A percentile compares a stretch with the other conserved stretches of the same genome.
phyloP scores from a whole-genome alignment of 2,797 vertebrate genomes.

The Ciconia nigra region DNA sequence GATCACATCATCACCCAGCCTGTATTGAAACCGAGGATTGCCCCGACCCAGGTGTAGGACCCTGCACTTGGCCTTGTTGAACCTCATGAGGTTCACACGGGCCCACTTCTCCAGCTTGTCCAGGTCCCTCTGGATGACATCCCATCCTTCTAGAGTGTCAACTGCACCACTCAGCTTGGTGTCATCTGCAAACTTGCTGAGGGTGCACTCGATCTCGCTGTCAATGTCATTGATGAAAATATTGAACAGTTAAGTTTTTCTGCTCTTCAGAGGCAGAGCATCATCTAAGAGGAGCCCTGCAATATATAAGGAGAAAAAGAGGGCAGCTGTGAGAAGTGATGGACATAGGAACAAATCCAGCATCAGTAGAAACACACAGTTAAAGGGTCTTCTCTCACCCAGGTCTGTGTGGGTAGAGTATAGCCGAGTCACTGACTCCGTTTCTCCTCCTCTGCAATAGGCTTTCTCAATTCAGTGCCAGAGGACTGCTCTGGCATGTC shows the following conservation, averaged over 20 bases:
- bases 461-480: background rate
- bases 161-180: too few species aligned
- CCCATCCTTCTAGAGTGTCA: too few species aligned
- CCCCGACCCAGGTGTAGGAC: too few species aligned
- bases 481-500: background rate
- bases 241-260: background rate
- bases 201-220: too few species aligned
- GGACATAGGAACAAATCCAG: background rate
- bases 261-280: background rate
- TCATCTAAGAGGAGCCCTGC: background rate
- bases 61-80: too few species aligned
- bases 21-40: too few species aligned
- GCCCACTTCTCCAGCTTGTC: too few species aligned
- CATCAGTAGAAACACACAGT: accelerated
- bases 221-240: too few species aligned
- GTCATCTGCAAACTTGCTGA: too few species aligned
- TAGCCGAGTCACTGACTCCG: background rate
- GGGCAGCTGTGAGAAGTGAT: background rate
- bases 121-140: too few species aligned
- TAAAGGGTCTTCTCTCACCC: background rate
- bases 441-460: background rate
- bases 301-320: background rate
- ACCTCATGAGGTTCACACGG: too few species aligned
- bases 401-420: background rate
- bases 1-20: too few species aligned